Evolutionary conservation across 2,113 vertebrate genomes (phyloP), one percentile per base, ranked within the genome.

Genomic region (Aix galericulata): DNA sequence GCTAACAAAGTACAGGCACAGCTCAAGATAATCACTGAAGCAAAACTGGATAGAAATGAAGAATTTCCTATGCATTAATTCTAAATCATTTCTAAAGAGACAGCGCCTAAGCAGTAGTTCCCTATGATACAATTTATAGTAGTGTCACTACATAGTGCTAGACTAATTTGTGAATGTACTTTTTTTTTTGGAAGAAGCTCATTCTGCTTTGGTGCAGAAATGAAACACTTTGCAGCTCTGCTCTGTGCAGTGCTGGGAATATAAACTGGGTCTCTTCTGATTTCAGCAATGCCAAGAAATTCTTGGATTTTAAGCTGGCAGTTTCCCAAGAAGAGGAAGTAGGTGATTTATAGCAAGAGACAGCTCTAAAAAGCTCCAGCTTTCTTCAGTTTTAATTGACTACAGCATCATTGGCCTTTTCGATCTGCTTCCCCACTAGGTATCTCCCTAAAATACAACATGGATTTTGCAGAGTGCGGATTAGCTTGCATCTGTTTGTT

Each of bases 221-320:
- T 86, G 12, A 91, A 93, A 91, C 64, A 21, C 42, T 94, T 84
- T 68, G 85, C 63, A 82, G 42, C 46, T 91, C 90, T 63, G 42
- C 34, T 87, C 71, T 66, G 34, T 55, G 71, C 68, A 80, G 76
- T 93, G 81, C 92, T 89, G 86, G 67, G 88, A 95, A 92, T 68
- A 91, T 42, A 93, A 96, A 96, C 42, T 89, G 92, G 55, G 79
- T 71, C 84, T 90, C 44, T 73, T 92, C 75, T 26, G 73, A 82
- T 80, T 94, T 95, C 34, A 95, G 66, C 38, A 81, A 86, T 46
- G 76, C 84, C 95, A 97, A 97, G 86, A 94, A 96, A 90, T 94
- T 93, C 91, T 96, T 96, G 88, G 73, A 62, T 97, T 97, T 94
- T 91, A 77, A 68, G 31, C 59, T 95, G 95, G 93, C 95, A 95